A percentile compares a stretch with the other conserved stretches of the same genome.
These are phyloP conservation scores for Diploptera punctata DNA, from an alignment of 2,888 invertebrate species.

Conservation along the genomic window DNA sequence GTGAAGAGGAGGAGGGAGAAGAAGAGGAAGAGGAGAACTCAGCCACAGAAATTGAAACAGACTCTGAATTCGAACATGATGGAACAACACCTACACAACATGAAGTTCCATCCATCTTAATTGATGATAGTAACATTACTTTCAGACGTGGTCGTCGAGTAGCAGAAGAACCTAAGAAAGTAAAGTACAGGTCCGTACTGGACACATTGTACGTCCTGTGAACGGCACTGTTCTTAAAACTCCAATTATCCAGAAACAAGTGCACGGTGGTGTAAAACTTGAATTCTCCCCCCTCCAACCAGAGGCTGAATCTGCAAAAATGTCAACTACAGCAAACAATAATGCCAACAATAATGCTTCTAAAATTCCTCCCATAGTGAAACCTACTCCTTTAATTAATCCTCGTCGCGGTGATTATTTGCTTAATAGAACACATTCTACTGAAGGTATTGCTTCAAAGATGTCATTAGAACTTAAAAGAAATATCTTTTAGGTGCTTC, in stretches of 20 bases:
- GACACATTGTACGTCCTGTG: slow-evolving; percentile 56
- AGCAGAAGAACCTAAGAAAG: slow-evolving; percentile 47
- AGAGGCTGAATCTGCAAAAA: slow-evolving; percentile 41
- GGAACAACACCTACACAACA: slow-evolving; percentile 70
- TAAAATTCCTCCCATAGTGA: slow-evolving; percentile 47
- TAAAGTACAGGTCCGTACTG: slow-evolving; percentile 46
- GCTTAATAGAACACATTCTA: slow-evolving; percentile 82
- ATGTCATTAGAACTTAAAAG: slow-evolving; percentile 87
- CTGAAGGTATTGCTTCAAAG: slow-evolving; percentile 87
- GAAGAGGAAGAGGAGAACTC: slow-evolving; percentile 78
- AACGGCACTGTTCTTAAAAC: slow-evolving; percentile 51
- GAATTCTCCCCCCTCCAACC: slow-evolving; percentile 56
- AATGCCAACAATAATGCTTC: slow-evolving; percentile 42
- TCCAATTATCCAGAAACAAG: slow-evolving; percentile 17
- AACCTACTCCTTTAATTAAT: slow-evolving; percentile 58
- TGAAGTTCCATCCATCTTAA: slow-evolving; percentile 77
- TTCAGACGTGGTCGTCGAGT: slow-evolving; percentile 29
- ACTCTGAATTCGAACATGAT: slow-evolving; percentile 90
- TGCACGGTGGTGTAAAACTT: slow-evolving; percentile 51
- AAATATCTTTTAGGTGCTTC: slow-evolving; percentile 80
- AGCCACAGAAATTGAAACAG: slow-evolving; percentile 90
- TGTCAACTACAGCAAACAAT: slow-evolving; percentile 37
- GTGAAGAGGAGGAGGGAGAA: slow-evolving; percentile 54
- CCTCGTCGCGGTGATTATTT: slow-evolving; percentile 75
- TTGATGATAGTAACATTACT: slow-evolving; percentile 61